phyloP scores from a whole-genome alignment of 2,113 vertebrate genomes.

The Micromys minutus region DNA sequence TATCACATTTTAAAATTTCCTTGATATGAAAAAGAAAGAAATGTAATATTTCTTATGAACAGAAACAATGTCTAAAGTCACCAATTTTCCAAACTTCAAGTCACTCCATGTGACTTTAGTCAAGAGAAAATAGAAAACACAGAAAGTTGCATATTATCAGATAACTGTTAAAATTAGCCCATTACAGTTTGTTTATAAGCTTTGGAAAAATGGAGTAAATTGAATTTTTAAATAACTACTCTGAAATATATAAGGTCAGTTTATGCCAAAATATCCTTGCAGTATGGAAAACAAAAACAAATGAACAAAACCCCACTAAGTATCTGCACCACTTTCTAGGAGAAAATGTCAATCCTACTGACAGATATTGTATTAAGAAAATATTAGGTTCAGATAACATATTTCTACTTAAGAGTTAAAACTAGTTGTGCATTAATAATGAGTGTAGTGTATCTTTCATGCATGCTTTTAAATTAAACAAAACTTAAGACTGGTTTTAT shows the following conservation, averaged over 20 bases:
- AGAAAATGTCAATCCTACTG: background rate
- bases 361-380: background rate
- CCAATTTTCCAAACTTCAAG: background rate
- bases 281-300: background rate
- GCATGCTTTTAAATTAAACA: background rate
- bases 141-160: background rate
- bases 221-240: background rate
- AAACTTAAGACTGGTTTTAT: background rate
- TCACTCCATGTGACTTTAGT: background rate
- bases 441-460: background rate
- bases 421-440: background rate
- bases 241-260: background rate
- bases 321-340: background rate
- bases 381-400: background rate
- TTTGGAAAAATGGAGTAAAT: background rate
- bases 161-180: background rate
- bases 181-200: background rate
- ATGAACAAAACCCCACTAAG: background rate
- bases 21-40: background rate
- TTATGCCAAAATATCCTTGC: background rate
- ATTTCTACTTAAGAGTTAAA: background rate
- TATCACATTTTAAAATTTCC: background rate
- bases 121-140: background rate
- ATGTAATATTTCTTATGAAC: background rate
- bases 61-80: background rate